These are phyloP conservation scores for Todiramphus saurophagus DNA, from an alignment of 2,113 vertebrate genomes.

Conservation along the genomic window DNA sequence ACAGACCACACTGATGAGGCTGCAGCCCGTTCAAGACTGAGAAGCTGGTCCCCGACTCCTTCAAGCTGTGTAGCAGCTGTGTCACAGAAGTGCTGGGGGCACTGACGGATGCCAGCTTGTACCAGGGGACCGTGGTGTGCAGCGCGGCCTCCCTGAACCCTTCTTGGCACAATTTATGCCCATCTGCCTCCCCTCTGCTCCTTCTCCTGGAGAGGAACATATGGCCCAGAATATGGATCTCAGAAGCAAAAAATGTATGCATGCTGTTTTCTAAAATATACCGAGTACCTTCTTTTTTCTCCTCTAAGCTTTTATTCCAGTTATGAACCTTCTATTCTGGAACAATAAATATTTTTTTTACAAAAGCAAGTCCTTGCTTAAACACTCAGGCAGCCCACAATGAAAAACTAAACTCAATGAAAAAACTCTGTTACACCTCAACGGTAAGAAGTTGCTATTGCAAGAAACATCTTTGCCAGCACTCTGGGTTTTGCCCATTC, in stretches of 20 bases:
- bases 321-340: neutral
- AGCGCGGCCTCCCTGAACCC: neutral
- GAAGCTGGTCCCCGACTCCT: neutral
- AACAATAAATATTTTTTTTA: neutral
- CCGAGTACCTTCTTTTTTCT: neutral
- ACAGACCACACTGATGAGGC: rapidly evolving
- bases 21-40: neutral
- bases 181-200: slow-evolving; percentile 58
- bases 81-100: neutral
- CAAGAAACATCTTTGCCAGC: neutral
- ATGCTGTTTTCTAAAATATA: neutral
- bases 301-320: neutral
- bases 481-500: neutral
- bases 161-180: neutral
- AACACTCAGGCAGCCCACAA: neutral
- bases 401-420: neutral
- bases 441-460: neutral
- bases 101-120: neutral
- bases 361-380: neutral
- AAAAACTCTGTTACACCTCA: neutral
- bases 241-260: slow-evolving; percentile 4
- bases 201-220: slow-evolving; percentile 40
- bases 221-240: slow-evolving; percentile 9
- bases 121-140: neutral
- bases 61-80: slow-evolving; percentile 2